Conservation (phyloP, 1,140 invertebrate genomes). For the Pogonus chalceus region DNA sequence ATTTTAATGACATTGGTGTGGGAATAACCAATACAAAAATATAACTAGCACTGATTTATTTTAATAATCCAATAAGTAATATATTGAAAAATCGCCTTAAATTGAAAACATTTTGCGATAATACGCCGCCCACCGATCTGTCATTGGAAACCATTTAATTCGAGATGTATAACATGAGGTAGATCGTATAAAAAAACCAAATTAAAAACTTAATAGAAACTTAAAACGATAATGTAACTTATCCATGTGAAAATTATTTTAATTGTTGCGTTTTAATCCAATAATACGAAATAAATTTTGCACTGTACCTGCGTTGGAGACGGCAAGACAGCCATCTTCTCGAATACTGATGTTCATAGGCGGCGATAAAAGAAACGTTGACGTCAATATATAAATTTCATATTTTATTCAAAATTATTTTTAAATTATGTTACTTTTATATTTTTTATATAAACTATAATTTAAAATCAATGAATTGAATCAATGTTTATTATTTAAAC, state of each 20-base stretch:
- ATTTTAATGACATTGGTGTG: no score
- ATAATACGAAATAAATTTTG: constrained; percentile 20
- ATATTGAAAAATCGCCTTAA: not conserved
- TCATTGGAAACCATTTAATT: constrained; percentile 14
- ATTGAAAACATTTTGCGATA: not conserved
- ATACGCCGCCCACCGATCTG: constrained; percentile 30
- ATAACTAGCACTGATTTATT: not conserved
- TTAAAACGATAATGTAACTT: not conserved
- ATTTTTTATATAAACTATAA: no score
- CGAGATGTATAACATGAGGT: not conserved
- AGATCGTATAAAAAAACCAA: not conserved
- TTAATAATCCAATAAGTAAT: not conserved
- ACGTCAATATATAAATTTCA: no score
- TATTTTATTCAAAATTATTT: no score
- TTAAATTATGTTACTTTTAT: no score
- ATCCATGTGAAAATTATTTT: not conserved
- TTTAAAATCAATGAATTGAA: no score
- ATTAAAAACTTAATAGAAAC: not conserved
- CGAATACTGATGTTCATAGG: constrained; percentile 24
- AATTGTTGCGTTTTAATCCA: constrained; percentile 11
- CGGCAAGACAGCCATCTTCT: constrained; percentile 58
- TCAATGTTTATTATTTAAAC: no score
- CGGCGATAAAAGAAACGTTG: no score
- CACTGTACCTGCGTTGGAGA: constrained; percentile 53
- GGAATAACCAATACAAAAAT: not conserved